Base-by-base conservation (phyloP, 2,888 invertebrate genomes). In the Ormyrus thymus region DNA sequence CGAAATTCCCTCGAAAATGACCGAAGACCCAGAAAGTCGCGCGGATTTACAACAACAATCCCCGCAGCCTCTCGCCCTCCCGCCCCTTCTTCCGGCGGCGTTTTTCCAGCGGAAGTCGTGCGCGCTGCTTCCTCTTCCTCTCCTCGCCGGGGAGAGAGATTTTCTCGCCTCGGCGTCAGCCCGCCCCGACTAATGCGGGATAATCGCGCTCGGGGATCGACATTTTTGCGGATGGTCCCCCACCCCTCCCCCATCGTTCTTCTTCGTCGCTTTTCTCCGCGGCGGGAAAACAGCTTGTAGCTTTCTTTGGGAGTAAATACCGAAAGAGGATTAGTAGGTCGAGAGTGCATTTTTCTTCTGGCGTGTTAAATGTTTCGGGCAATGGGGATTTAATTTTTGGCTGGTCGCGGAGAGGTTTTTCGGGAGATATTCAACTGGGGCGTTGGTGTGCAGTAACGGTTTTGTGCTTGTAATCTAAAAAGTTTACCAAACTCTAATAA, bases 21-120 rank as follows among this genome's bases (percentile, higher is more conserved):
- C 29, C 29, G 29, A 29, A 4, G 29, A 29, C 29, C 29, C 29
- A 29, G 29, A 29, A 29, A 29, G 29, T 29, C 29, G 66, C 46
- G 10, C 66, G 66, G 77, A 77, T 77, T 77, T 71, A 77, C 72
- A 72, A 71, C 71, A 77, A 77, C 77, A 77, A 77, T 65, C 77
- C 76, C 29, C 65, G 56, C 69, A 51, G 13, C 69, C 46, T 46
- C 64, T 71, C 45, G 43, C 56, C 48, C 45, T 46, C 61, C 55
- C 15, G 62, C 55, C 45, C 62, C 53, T 56, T 10, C 10, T 50
- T 46, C 15, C 65, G 9, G 10, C 6, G 43, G 15, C n/a, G 70
- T 48, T 29, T 29, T 29, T 29, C 29, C 29, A 1, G 29, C 29
- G 29, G 29, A 29, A 29, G 29, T 29, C 29, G 29, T 29, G 29